Base-by-base conservation (phyloP, 2,797 vertebrate genomes). In the Otolemur crassicaudatus region DNA sequence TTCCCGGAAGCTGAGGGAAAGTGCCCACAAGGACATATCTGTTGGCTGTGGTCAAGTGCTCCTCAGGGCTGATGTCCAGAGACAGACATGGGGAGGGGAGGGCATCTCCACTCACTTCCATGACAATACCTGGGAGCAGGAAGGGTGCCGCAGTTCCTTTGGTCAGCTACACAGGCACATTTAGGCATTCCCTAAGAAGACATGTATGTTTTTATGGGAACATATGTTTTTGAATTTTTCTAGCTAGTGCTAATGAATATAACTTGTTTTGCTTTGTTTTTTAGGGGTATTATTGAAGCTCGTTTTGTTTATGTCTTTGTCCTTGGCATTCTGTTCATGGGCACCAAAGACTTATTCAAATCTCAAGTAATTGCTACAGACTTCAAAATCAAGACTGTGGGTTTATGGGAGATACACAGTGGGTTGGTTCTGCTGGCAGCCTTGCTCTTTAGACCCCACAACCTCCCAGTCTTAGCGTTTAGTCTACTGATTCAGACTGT, bases 271-370 rank as follows among this genome's bases (percentile, higher is more conserved):
- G 73, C 76, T 93, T 91, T 96, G 60, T 97, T 91, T 97, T 98
- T 91, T 93, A 99, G 99, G 98, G 99, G 99, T 82, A 99, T 99
- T n/a, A 98, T 99, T 90, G 99, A 99, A 98, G 99, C 99, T 0
- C 99, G 99, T 90, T 99, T 99, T 87, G 99, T 99, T 87, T 99
- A 99, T 67, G 98, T 99, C 97, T 99, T 99, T 94, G 98, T 99
- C 97, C 98, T 99, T 98, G 99, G 99, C 90, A 99, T 99, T 98
- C 98, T 99, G 97, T 99, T 99, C 98, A 99, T 99, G 46, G 99
- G 99, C 89, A 99, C 99, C 97, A 99, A 99, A 98, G 99, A 99
- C 98, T 98, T 99, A 94, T 97, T 99, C 84, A 99, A 99, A 92
- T 99, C 99, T 60, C 99, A 99, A 98, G 98, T 99, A 98, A 98